phyloP scores from a whole-genome alignment of 2,113 vertebrate species.

The Bombycilla garrulus region DNA sequence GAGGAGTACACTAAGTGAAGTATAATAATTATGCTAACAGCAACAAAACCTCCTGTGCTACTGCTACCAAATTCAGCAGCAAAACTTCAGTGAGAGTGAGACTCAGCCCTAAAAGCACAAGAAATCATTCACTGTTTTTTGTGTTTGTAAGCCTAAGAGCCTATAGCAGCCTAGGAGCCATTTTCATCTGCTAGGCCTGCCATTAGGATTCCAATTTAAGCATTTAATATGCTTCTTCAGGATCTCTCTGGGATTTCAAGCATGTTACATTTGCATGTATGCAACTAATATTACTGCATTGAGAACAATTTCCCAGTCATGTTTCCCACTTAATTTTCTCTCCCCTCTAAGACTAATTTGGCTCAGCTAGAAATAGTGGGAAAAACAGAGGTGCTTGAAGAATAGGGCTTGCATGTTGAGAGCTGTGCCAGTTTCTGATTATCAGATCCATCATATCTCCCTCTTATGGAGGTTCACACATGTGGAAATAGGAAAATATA shows the following conservation, averaged over 20 bases:
- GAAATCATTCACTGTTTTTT: not conserved
- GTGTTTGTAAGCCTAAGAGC: not conserved
- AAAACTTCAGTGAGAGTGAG: not conserved
- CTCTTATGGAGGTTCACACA: not conserved
- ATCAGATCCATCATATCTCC: not conserved
- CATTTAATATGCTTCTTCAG: not conserved
- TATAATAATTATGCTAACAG: not conserved
- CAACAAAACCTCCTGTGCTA: not conserved
- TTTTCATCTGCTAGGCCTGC: not conserved
- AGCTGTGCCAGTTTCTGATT: not conserved
- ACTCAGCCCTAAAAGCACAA: not conserved
- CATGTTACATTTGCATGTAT: not conserved
- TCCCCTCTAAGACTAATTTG: not conserved
- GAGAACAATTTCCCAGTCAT: not conserved
- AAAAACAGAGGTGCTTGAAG: not conserved
- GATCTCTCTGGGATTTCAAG: not conserved
- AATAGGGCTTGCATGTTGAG: not conserved
- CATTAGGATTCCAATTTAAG: not conserved
- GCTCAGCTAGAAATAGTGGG: not conserved
- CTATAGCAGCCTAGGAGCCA: not conserved
- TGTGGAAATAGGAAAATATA: not conserved
- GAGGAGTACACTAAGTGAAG: not conserved
- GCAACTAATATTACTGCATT: not conserved
- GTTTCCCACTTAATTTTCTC: not conserved
- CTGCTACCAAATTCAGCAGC: not conserved